A percentile compares a stretch with the other conserved stretches of the same genome.
phyloP scores from a whole-genome alignment of 2,797 vertebrate genomes.

The Microctenopoma stevenorrisi region DNA sequence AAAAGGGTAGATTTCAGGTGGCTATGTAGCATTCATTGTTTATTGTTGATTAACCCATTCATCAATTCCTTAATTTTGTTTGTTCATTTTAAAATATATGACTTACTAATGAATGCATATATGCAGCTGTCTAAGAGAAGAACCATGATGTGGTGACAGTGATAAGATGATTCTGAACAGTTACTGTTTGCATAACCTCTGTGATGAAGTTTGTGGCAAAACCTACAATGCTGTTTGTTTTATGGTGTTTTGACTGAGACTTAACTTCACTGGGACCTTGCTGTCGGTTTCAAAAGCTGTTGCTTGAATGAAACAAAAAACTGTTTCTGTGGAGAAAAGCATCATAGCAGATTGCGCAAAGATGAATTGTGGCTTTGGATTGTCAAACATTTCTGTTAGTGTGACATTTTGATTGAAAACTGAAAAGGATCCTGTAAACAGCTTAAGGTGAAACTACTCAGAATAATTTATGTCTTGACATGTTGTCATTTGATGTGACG shows the following conservation, averaged over 20 bases:
- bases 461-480: constrained; percentile 37
- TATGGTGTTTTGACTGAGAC: constrained; percentile 28
- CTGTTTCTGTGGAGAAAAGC: constrained; percentile 33
- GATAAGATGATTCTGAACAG: constrained; percentile 6
- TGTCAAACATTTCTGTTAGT: constrained; percentile 51
- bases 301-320: constrained; percentile 43
- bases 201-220: constrained; percentile 1
- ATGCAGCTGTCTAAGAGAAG: background rate
- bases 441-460: constrained; percentile 48
- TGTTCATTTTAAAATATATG: constrained; percentile 28
- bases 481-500: constrained; percentile 41
- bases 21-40: background rate
- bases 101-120: constrained; percentile 13
- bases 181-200: constrained; percentile 9
- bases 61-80: background rate
- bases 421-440: constrained; percentile 42
- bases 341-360: constrained; percentile 18
- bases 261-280: constrained; percentile 2
- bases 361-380: constrained; percentile 53
- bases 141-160: background rate
- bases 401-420: constrained; percentile 56
- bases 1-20: too few relatives aligned
- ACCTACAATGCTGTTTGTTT: constrained; percentile 4
- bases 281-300: constrained; percentile 37
- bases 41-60: background rate